Base-by-base conservation (phyloP, 2,113 vertebrate species). In the Ptilorrhoa leucosticta region DNA sequence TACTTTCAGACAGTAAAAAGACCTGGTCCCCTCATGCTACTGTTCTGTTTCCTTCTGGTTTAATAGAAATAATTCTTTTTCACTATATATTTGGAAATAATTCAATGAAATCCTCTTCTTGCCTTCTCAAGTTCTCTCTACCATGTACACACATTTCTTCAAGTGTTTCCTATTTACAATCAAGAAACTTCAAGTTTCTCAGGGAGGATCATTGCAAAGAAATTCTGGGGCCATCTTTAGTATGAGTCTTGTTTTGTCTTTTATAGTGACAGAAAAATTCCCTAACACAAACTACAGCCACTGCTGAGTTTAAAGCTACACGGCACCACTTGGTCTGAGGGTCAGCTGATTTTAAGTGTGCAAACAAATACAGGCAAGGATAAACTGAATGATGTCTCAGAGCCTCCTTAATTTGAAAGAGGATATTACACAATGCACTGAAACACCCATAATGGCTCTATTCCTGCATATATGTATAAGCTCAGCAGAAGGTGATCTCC, bases 401-500 rank as follows among this genome's bases (percentile, higher is more conserved):
- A 94, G 76, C 40, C 48, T 78, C 88, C 88, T 92, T 94, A 73
- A 85, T 87, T 89, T 92, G 83, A 77, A 60, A 87, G 53, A 75
- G 68, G 65, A 44, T 60, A 35, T 51, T 75, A 70, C 54, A 61
- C 57, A 71, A 47, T 33, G 85, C 64, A 78, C 51, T 68, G 93
- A 91, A 92, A 57, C 65, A 87, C 70, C 64, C 48, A 61, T 53
- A 89, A 78, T 33, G 45, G 76, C 44, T 75, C 65, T 86, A 20
- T 48, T 88, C 75, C 87, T 85, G 83, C 50, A 58, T 61, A 22
- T 30, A 63, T 81, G 60, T 70, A 60, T 66, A 75, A 81, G 44
- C 45, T 93, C 60, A 89, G 92, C 72, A 93, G 48, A 96, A 90
- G 88, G 57, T 78, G 76, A 87, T 83, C 76, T 83, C 79, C 92